Evolutionary conservation across 2,797 vertebrate genomes (phyloP).

Genomic region (Pseudochirops corinnae): DNA sequence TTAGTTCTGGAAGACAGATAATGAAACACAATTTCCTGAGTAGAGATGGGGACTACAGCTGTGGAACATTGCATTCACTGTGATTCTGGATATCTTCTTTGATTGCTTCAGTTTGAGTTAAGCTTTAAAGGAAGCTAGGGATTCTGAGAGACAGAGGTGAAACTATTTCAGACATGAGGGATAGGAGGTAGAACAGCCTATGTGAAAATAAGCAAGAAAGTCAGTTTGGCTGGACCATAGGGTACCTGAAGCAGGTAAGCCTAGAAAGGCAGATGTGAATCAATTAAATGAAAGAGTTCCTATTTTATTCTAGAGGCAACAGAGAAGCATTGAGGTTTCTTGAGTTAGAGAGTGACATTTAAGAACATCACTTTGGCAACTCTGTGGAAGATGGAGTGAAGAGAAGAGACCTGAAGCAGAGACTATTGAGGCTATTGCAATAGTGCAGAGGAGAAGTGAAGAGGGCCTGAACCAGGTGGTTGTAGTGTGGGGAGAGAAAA

Average conservation of each 20-base stretch:
- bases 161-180: not conserved
- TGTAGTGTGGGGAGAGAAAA: not conserved
- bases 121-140: not conserved
- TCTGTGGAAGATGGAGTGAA: not conserved
- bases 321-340: not conserved
- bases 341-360: not conserved
- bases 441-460: not conserved
- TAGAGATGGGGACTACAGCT: not conserved
- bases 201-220: not conserved
- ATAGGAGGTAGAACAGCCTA: not conserved
- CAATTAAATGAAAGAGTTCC: not conserved
- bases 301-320: not conserved
- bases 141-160: not conserved
- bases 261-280: not conserved
- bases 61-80: not conserved
- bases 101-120: not conserved
- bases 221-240: not conserved
- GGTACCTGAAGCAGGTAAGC: not conserved
- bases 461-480: not conserved
- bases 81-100: not conserved
- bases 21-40: not conserved
- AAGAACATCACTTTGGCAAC: not conserved
- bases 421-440: not conserved
- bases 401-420: not conserved
- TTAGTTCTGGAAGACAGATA: not conserved